phyloP scores from a whole-genome alignment of 2,888 invertebrate species.

The Mimumesa dahlbomi region DNA sequence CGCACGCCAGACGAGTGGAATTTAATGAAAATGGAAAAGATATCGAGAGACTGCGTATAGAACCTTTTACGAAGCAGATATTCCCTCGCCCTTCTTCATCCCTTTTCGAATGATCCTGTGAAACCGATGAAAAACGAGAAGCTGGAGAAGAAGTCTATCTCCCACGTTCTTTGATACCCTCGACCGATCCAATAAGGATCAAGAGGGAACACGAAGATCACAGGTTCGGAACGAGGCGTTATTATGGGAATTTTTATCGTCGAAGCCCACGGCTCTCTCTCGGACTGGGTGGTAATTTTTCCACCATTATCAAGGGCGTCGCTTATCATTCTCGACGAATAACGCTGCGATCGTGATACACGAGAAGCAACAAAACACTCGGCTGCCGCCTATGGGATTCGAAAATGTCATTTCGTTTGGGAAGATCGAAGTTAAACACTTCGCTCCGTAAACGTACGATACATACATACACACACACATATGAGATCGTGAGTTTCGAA shows the following conservation, averaged over 20 bases:
- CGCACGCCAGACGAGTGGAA: conserved; percentile 7
- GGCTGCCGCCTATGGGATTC: too few species aligned
- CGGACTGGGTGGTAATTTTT: conserved; percentile 32
- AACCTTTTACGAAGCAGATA: conserved; percentile 20
- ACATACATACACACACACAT: too few species aligned
- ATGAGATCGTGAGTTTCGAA: too few species aligned
- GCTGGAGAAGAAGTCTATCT: conserved; percentile 26
- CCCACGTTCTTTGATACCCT: conserved; percentile 34
- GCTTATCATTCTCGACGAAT: too few species aligned
- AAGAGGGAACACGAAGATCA: conserved; percentile 24
- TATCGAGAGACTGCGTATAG: conserved; percentile 5
- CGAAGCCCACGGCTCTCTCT: conserved; percentile 16
- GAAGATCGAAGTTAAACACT: too few species aligned
- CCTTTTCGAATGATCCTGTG: conserved; percentile 44
- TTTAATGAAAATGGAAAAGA: conserved; percentile 47
- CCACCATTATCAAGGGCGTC: conserved; percentile 11
- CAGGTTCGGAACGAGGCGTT: conserved; percentile 25
- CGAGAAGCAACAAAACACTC: too few species aligned
- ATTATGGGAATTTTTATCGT: conserved; percentile 44
- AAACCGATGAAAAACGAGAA: conserved; percentile 24
- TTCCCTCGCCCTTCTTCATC: conserved; percentile 20
- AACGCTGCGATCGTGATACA: too few species aligned
- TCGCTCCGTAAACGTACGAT: too few species aligned
- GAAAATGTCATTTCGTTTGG: too few species aligned
- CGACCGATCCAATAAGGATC: conserved; percentile 50